Evolutionary conservation across 1,140 invertebrate genomes (phyloP).

Genomic region (Drosophila ercepeae): DNA sequence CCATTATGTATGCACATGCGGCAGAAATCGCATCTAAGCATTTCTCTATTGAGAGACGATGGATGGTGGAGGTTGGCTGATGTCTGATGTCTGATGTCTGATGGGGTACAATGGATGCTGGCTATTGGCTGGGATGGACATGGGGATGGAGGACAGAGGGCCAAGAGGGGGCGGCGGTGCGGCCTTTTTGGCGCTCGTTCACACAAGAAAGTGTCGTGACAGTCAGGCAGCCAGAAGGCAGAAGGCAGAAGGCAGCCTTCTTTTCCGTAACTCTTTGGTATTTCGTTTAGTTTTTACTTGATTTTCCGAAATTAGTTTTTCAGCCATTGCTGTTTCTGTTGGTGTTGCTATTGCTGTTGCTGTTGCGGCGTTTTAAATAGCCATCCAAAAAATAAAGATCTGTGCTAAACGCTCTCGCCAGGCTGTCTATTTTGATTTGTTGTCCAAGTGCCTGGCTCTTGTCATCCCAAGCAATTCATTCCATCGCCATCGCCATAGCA

Average conservation of each 20-base stretch:
- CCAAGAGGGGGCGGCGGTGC: constrained; percentile 23
- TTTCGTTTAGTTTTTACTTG: constrained; percentile 80
- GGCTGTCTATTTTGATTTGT: constrained; percentile 82
- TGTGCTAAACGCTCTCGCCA: constrained; percentile 79
- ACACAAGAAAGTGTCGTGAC: constrained; percentile 65
- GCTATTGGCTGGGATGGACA: constrained; percentile 6
- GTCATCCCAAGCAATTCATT: constrained; percentile 32
- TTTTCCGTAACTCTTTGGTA: constrained; percentile 81
- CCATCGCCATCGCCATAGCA: too few species aligned
- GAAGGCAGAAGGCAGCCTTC: constrained; percentile 43
- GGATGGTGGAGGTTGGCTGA: constrained; percentile 47
- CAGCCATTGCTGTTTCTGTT: constrained; percentile 15
- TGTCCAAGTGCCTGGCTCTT: constrained; percentile 72
- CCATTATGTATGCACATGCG: constrained; percentile 76
- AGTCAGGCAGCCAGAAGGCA: constrained; percentile 25
- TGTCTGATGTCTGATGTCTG: constrained; percentile 25
- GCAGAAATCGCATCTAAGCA: constrained; percentile 76
- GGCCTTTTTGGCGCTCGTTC: constrained; percentile 81
- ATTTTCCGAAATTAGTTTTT: constrained; percentile 82
- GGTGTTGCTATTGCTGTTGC: constrained; percentile 21
- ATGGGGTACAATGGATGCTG: constrained; percentile 41
- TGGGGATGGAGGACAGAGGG: constrained; percentile 8
- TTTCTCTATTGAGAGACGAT: constrained; percentile 79
- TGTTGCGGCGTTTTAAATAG: constrained; percentile 69
- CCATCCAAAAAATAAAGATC: constrained; percentile 69